Evolutionary conservation across 1,140 invertebrate species (phyloP).

Genomic region (Metopolophium dirhodum): DNA sequence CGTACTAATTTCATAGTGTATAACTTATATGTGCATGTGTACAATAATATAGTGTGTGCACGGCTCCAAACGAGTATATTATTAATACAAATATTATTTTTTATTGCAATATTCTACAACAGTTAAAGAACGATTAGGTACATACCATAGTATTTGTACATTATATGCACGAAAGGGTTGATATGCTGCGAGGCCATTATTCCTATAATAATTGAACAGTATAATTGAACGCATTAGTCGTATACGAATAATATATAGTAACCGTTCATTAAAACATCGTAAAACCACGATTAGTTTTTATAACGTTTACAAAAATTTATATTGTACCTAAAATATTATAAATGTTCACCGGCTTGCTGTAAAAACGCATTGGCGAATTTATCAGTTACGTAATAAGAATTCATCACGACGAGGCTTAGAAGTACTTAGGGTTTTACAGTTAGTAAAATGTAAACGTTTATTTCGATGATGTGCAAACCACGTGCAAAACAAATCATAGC

Average conservation of each 20-base stretch:
- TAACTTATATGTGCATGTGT: background rate
- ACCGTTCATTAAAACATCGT: constrained; percentile 16
- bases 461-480: background rate
- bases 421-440: background rate
- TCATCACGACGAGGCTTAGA: background rate
- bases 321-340: background rate
- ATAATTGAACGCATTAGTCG: background rate
- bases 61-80: background rate
- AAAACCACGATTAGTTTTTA: background rate
- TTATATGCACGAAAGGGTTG: background rate
- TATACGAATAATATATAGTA: background rate
- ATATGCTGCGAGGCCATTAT: background rate
- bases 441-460: background rate
- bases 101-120: background rate
- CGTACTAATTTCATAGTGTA: background rate
- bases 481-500: background rate
- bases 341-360: background rate
- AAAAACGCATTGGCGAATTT: background rate
- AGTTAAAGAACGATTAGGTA: background rate
- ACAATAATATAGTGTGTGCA: background rate
- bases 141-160: background rate
- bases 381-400: background rate
- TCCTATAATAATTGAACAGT: background rate
- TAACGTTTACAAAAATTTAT: background rate
- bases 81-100: constrained; percentile 9